Conservation (phyloP, 2,113 vertebrate genomes). For the Ia io region DNA sequence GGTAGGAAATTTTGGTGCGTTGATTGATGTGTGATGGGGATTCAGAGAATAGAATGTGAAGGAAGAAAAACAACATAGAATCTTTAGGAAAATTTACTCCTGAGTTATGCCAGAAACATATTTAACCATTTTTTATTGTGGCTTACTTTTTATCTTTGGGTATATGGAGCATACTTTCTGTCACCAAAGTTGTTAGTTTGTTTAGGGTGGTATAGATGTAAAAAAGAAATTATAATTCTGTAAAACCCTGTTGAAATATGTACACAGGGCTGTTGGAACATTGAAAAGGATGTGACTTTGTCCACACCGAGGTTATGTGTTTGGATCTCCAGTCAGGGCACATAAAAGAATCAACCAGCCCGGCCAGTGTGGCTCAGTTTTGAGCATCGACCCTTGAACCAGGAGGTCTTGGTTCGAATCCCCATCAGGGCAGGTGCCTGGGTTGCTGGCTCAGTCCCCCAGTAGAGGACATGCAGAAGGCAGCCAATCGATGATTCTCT, state of each 20-base stretch:
- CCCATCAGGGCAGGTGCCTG: too few species aligned
- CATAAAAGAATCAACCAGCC: background rate
- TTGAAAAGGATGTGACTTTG: background rate
- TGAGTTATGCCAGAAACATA: background rate
- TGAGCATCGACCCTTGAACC: too few species aligned
- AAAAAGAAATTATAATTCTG: background rate
- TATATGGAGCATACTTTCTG: background rate
- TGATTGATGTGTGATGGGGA: background rate
- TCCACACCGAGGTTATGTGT: background rate
- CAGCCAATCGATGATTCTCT: too few species aligned
- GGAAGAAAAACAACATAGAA: background rate
- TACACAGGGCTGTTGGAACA: background rate
- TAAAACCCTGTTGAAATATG: background rate
- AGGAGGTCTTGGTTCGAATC: too few species aligned
- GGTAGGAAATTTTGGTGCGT: slow-evolving; percentile 79
- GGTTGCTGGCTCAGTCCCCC: too few species aligned
- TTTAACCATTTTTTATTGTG: slow-evolving; percentile 2
- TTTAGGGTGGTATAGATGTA: background rate
- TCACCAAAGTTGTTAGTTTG: slow-evolving; percentile 18
- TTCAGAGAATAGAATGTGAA: background rate
- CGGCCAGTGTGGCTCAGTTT: too few species aligned
- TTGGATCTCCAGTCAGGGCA: background rate
- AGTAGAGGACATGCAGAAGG: too few species aligned
- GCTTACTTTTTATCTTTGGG: slow-evolving; percentile 8
- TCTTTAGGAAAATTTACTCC: slow-evolving; percentile 2